Conservation (phyloP, 2,113 vertebrate species). For the Corythaeola cristata region DNA sequence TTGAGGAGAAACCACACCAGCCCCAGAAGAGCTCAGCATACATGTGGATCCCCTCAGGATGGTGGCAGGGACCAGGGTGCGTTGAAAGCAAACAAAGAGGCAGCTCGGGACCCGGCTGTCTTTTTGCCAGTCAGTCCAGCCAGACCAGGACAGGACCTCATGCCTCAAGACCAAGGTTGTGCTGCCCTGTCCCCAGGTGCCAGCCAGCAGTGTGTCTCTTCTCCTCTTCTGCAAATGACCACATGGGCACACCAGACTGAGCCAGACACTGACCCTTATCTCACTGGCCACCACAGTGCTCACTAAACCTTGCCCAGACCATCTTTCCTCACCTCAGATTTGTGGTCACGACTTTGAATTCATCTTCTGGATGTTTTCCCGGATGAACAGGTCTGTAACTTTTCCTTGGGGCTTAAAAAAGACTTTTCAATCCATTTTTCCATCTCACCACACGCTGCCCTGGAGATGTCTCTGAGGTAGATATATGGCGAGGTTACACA, state of each 20-base stretch:
- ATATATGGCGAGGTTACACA: not conserved
- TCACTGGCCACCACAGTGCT: rapidly evolving
- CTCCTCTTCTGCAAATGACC: not conserved
- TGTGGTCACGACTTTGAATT: not conserved
- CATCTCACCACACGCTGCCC: not conserved
- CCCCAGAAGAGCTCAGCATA: not conserved
- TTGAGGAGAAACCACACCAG: not conserved
- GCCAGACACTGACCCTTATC: not conserved
- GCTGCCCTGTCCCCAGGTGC: rapidly evolving
- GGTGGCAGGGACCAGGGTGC: not conserved
- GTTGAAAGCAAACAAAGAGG: not conserved
- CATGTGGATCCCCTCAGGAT: not conserved
- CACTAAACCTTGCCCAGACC: not conserved
- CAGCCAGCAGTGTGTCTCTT: not conserved
- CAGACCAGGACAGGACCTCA: not conserved
- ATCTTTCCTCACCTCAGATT: not conserved
- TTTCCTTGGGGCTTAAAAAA: not conserved
- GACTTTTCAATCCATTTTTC: not conserved
- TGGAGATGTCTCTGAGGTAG: not conserved
- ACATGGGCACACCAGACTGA: rapidly evolving
- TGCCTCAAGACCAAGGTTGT: not conserved
- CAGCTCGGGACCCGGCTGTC: not conserved
- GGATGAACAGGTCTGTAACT: not conserved
- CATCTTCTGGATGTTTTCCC: not conserved
- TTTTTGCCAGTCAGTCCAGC: not conserved